phyloP scores from a whole-genome alignment of 2,888 invertebrate species.

The Euzophera pinguis region DNA sequence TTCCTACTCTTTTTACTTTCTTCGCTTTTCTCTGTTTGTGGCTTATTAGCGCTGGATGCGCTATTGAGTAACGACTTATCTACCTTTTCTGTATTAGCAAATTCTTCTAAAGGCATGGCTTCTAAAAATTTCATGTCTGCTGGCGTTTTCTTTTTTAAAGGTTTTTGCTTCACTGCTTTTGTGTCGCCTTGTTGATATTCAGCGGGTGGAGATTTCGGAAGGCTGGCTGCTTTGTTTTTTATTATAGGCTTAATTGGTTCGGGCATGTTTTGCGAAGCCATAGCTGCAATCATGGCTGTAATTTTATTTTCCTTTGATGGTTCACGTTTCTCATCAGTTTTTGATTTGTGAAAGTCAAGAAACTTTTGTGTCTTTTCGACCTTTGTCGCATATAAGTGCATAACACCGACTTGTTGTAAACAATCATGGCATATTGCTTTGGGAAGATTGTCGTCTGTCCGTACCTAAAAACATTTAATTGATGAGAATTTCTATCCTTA shows the following conservation, averaged over 20 bases:
- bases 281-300: constrained; percentile 38
- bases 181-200: constrained; percentile 59
- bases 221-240: constrained; percentile 17
- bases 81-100: constrained; percentile 54
- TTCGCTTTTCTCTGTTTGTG: constrained; percentile 21
- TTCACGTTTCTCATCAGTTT: constrained; percentile 47
- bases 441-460: constrained; percentile 62
- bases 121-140: constrained; percentile 62
- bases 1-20: constrained; percentile 26
- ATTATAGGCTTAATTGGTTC: constrained; percentile 24
- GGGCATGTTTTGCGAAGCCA: constrained; percentile 38
- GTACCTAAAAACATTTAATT: constrained; percentile 39
- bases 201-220: constrained; percentile 29
- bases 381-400: constrained; percentile 64
- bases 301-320: constrained; percentile 29
- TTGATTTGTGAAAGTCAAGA: constrained; percentile 60
- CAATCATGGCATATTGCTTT: constrained; percentile 76
- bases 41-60: constrained; percentile 25
- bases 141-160: constrained; percentile 47
- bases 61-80: constrained; percentile 53
- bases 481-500: too few species aligned
- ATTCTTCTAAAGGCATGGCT: constrained; percentile 67
- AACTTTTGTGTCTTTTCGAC: constrained; percentile 73
- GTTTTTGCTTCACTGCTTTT: constrained; percentile 36
- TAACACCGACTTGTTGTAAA: constrained; percentile 58